These are phyloP conservation scores for Caretta caretta DNA, from an alignment of 2,113 vertebrate species.

Conservation along the genomic window DNA sequence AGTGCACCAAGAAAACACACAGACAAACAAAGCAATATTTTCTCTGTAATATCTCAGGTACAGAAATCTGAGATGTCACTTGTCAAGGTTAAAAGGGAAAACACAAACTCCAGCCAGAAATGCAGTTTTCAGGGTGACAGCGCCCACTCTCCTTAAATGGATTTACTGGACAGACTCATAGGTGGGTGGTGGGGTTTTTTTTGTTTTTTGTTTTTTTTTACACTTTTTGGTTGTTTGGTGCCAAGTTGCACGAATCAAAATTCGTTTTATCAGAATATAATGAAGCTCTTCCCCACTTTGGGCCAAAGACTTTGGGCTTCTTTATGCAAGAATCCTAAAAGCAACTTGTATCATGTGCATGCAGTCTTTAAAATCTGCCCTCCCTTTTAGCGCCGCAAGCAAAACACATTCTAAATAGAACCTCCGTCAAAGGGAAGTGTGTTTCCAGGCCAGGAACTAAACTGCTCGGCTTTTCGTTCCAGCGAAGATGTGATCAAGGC, in stretches of 20 bases:
- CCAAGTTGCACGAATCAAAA: not conserved
- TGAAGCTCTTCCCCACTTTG: not conserved
- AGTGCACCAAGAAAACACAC: rapidly evolving
- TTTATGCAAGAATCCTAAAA: not conserved
- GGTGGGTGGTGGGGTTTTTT: not conserved
- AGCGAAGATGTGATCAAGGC: conserved; percentile 58
- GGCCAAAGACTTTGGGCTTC: not conserved
- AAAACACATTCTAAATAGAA: not conserved
- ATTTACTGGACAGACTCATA: not conserved
- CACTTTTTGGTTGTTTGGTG: not conserved
- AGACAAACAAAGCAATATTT: not conserved
- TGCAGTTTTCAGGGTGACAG: not conserved
- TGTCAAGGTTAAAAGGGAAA: not conserved
- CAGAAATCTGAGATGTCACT: not conserved
- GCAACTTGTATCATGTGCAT: not conserved
- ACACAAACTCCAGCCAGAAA: not conserved
- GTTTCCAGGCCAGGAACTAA: not conserved
- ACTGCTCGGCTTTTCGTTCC: not conserved
- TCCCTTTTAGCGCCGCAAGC: not conserved
- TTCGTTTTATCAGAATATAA: not conserved
- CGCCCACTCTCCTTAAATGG: not conserved
- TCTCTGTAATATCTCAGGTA: not conserved
- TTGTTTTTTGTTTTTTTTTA: not conserved
- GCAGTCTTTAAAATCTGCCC: not conserved
- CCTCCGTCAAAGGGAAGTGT: not conserved